Evolutionary conservation across 35 echinoderm and acorn worm genomes (phyloP).

Genomic region (Chiridota heheva): DNA sequence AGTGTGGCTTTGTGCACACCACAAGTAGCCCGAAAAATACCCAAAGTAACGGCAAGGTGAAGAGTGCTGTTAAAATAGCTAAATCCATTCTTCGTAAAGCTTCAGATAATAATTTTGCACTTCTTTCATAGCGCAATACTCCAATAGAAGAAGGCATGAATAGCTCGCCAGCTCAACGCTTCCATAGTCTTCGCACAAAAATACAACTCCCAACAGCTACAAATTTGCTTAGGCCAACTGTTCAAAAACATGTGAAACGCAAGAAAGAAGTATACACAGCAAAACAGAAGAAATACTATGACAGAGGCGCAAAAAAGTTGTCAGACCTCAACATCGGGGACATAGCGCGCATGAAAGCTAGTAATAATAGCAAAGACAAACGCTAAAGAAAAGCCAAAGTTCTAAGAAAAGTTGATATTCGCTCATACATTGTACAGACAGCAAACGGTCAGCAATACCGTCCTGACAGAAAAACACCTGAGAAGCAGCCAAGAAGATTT

Average conservation of each 20-base stretch:
- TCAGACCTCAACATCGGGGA: background rate
- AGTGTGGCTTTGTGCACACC: background rate
- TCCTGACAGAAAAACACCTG: background rate
- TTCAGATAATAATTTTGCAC: background rate
- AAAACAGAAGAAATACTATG: background rate
- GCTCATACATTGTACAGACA: background rate
- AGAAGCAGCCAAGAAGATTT: background rate
- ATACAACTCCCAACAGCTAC: background rate
- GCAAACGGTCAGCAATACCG: background rate
- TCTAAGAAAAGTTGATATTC: background rate
- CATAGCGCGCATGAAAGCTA: background rate
- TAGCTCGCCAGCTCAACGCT: constrained; percentile 1
- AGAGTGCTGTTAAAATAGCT: constrained; percentile 59
- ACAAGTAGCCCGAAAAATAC: constrained; percentile 47
- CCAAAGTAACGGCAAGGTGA: constrained; percentile 58
- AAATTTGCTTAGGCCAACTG: background rate
- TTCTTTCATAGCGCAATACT: background rate
- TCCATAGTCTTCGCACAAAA: background rate
- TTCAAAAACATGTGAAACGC: background rate
- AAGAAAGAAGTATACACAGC: constrained; percentile 4
- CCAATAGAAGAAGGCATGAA: background rate
- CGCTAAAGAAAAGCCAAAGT: background rate
- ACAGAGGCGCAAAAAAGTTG: background rate
- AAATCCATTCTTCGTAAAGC: constrained; percentile 36
- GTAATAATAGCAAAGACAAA: background rate